A percentile compares a stretch with the other conserved stretches of the same genome.
Conservation (phyloP, 2,113 vertebrate genomes). For the Boleophthalmus pectinirostris region DNA sequence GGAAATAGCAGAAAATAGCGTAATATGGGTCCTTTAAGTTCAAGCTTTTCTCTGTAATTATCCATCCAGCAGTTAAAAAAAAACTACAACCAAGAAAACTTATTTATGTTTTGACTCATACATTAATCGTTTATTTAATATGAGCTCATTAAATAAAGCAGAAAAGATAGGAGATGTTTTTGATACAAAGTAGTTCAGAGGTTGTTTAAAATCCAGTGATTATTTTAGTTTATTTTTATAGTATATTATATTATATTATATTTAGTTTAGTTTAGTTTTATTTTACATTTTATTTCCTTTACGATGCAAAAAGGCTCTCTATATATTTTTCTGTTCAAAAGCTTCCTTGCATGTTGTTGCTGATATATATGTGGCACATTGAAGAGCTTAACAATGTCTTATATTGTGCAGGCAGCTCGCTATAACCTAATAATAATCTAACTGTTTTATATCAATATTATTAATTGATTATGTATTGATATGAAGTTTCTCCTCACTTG, state of each 20-base stretch:
- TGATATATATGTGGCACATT: slow-evolving; percentile 59
- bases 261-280: not conserved
- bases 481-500: not conserved
- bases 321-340: slow-evolving; percentile 49
- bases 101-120: not conserved
- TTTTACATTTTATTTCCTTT: not conserved
- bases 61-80: no score
- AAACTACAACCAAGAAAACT: no score
- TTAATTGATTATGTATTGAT: slow-evolving; percentile 18
- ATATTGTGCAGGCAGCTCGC: slow-evolving; percentile 21
- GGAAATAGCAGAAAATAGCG: no score
- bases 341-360: slow-evolving; percentile 58
- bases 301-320: slow-evolving; percentile 21
- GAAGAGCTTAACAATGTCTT: slow-evolving; percentile 42
- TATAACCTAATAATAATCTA: not conserved
- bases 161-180: not conserved
- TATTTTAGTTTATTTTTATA: not conserved
- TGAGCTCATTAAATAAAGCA: no score
- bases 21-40: no score
- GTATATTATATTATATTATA: no score
- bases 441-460: not conserved
- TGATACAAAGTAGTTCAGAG: not conserved
- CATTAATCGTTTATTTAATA: no score
- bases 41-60: no score
- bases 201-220: not conserved